Conservation (phyloP, 2,113 vertebrate genomes). For the Electrona antarctica region DNA sequence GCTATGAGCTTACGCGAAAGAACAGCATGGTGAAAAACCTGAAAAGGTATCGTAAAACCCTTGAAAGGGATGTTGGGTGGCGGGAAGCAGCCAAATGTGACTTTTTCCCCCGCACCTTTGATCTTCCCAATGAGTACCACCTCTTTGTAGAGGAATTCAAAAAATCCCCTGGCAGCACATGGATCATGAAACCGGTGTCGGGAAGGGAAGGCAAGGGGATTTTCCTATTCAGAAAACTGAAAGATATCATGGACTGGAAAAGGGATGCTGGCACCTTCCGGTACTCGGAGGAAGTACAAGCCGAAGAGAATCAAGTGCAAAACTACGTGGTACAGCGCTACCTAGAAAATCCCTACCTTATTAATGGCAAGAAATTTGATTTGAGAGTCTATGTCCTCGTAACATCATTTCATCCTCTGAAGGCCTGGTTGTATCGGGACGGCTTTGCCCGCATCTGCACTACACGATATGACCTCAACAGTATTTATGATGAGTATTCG, state of each 20-base stretch:
- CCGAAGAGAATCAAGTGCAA: slow-evolving; percentile 85
- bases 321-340: slow-evolving; percentile 90
- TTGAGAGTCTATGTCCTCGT: slow-evolving; percentile 87
- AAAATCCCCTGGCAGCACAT: slow-evolving; percentile 84
- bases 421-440: slow-evolving; percentile 86
- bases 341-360: slow-evolving; percentile 90
- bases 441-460: slow-evolving; percentile 87
- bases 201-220: slow-evolving; percentile 83
- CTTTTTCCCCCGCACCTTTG: slow-evolving; percentile 88
- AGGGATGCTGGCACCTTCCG: slow-evolving; percentile 83
- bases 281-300: slow-evolving; percentile 82
- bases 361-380: slow-evolving; percentile 90
- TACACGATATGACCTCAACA: slow-evolving; percentile 83
- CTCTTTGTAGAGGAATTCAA: slow-evolving; percentile 91
- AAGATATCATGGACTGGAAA: slow-evolving; percentile 88
- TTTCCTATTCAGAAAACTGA: slow-evolving; percentile 87
- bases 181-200: slow-evolving; percentile 90
- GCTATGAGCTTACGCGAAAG: slow-evolving; percentile 92
- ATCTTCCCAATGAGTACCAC: slow-evolving; percentile 85
- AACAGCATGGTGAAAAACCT: slow-evolving; percentile 90
- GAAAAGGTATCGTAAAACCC: slow-evolving; percentile 85
- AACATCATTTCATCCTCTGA: slow-evolving; percentile 83
- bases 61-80: slow-evolving; percentile 81
- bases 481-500: slow-evolving; percentile 86
- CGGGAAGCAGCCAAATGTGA: slow-evolving; percentile 83